These are phyloP conservation scores for Nesidiocoris tenuis DNA, from an alignment of 2,888 invertebrate genomes.

Conservation along the genomic window DNA sequence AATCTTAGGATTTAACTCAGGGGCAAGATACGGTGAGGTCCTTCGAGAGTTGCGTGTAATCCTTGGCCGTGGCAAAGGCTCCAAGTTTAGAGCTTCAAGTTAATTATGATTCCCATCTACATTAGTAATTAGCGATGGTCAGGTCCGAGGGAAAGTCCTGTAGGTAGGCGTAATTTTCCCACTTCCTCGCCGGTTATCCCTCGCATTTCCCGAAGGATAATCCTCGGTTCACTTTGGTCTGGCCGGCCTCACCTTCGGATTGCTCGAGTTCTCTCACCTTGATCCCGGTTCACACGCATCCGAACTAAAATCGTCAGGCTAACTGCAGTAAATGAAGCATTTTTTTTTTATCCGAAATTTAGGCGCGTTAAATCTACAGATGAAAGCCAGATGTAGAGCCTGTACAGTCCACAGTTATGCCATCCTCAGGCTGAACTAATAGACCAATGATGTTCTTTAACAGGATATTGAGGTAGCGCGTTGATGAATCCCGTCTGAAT, in stretches of 20 bases:
- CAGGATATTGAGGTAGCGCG: no score
- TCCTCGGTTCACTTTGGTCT: not conserved
- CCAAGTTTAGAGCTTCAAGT: slow-evolving; percentile 4
- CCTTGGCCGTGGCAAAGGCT: not conserved
- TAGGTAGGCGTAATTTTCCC: not conserved
- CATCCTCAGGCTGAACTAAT: no score
- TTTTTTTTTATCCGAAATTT: no score
- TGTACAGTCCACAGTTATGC: no score
- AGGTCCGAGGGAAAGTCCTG: not conserved
- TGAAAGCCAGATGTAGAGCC: no score
- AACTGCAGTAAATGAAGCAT: no score
- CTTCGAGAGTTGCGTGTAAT: not conserved
- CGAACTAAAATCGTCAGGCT: no score
- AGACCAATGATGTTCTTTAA: no score
- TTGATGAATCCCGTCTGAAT: no score
- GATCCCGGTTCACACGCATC: no score
- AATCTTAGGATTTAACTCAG: not conserved
- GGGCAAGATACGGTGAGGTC: not conserved
- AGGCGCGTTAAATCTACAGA: no score
- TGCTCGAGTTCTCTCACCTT: not conserved
- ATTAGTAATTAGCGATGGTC: slow-evolving; percentile 46
- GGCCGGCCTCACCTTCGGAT: not conserved
- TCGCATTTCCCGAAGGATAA: not conserved
- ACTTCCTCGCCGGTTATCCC: not conserved
- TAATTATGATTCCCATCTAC: slow-evolving; percentile 47